phyloP scores from a whole-genome alignment of 2,797 vertebrate species.

The Epinephelus awoara region DNA sequence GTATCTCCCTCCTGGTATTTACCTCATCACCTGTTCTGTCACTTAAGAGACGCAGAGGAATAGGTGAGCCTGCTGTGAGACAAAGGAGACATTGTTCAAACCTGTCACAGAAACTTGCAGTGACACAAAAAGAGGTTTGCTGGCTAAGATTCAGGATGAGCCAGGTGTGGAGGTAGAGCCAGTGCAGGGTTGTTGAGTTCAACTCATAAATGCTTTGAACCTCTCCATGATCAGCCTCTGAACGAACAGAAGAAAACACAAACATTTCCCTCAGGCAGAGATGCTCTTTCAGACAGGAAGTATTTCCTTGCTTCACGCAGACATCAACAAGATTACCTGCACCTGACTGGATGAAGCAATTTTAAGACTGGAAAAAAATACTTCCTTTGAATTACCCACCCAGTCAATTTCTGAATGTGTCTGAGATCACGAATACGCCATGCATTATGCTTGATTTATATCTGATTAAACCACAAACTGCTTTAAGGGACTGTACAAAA shows the following conservation, averaged over 20 bases:
- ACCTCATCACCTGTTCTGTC: constrained; percentile 51
- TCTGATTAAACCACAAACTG: too few relatives aligned
- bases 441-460: too few relatives aligned
- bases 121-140: constrained; percentile 40
- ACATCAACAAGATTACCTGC: background rate
- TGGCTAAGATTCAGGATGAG: constrained; percentile 29
- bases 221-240: constrained; percentile 21
- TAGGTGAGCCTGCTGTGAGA: constrained; percentile 28
- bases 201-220: constrained; percentile 41
- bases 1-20: constrained; percentile 45
- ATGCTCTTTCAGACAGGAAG: background rate
- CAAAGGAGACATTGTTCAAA: constrained; percentile 64
- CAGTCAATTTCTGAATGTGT: background rate
- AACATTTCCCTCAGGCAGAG: constrained; percentile 1
- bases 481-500: too few relatives aligned
- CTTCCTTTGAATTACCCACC: background rate
- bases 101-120: constrained; percentile 54
- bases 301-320: background rate
- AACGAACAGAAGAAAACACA: background rate
- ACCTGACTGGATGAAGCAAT: background rate
- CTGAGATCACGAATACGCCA: background rate
- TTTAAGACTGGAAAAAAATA: background rate
- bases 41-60: constrained; percentile 42
- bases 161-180: constrained; percentile 52
- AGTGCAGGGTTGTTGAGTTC: constrained; percentile 21